These are phyloP conservation scores for Ooceraea biroi DNA, from an alignment of 1,140 invertebrate species.

Conservation along the genomic window DNA sequence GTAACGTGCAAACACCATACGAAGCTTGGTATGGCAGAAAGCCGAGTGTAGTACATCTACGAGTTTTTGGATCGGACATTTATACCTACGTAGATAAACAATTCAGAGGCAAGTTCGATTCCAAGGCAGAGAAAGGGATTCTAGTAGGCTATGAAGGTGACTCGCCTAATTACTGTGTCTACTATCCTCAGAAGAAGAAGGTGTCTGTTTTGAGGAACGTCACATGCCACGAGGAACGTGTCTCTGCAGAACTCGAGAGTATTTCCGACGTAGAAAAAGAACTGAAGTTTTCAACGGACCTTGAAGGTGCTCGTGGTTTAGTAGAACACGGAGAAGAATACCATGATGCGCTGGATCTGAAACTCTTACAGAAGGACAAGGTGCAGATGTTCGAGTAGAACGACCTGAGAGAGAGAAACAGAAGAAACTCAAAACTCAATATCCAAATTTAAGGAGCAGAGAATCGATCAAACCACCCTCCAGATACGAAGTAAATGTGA, in stretches of 20 bases:
- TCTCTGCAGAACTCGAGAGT: background rate
- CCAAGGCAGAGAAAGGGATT: too few relatives aligned
- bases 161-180: background rate
- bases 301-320: background rate
- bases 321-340: background rate
- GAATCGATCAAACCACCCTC: background rate
- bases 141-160: too few relatives aligned
- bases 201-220: background rate
- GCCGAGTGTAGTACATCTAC: too few relatives aligned
- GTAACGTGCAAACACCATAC: background rate
- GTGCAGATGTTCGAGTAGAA: background rate
- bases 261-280: background rate
- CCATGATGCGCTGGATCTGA: background rate
- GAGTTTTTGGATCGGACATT: too few relatives aligned
- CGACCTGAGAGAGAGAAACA: too few relatives aligned
- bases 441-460: background rate
- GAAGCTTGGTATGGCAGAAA: background rate
- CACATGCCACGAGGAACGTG: background rate
- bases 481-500: background rate
- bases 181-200: background rate
- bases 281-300: background rate
- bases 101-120: too few relatives aligned
- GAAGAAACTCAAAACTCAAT: background rate
- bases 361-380: background rate
- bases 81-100: too few relatives aligned